Base-by-base conservation (phyloP, 2,113 vertebrate species). In the Eulemur macaco region DNA sequence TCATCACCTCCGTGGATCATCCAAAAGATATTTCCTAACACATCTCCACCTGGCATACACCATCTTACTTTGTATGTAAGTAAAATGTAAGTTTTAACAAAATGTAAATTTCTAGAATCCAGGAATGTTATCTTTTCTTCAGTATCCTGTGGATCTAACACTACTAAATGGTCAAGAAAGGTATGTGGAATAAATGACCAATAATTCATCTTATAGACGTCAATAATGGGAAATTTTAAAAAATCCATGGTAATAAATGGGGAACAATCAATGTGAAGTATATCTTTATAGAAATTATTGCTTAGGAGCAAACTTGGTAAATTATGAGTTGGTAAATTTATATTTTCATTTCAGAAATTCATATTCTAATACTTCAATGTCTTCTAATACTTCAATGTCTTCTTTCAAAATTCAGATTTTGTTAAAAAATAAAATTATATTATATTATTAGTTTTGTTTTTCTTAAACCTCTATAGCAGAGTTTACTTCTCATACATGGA, bases 341-440 rank as follows among this genome's bases (percentile, higher is more conserved):
- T 47, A 85, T 93, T 78, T 83, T 52, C 73, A 86, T 81, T 86
- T 81, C 74, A 94, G 87, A 91, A 86, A 91, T 39, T 74, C 50
- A 86, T 68, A 74, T 68, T 74, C 34, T 86, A 81, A 66, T 45
- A 86, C 23, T 54, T 76, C 71, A 87, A 60, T 45, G 15, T 29
- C 23, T 47, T 8, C 31, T 25, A 81, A 66, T 45, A 86, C 23
- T 54, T 76, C 71, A 87, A 60, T 45, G 15, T 29, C 23, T 47
- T 8, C 31, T 25, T 93, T 73, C 8, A 71, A 90, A 90, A 86
- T 80, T 73, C 71, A 80, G 31, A 64, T 54, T 73, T 85, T 87
- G 17, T 77, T 73, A 39, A 91, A 92, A 91, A 91, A 29, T 39
- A 81, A 83, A 96, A 39, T 39, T 39, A 39, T 39, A 29, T 42